These are phyloP conservation scores for Acipenser oxyrinchus DNA, from an alignment of 2,797 vertebrate genomes.

Conservation along the genomic window DNA sequence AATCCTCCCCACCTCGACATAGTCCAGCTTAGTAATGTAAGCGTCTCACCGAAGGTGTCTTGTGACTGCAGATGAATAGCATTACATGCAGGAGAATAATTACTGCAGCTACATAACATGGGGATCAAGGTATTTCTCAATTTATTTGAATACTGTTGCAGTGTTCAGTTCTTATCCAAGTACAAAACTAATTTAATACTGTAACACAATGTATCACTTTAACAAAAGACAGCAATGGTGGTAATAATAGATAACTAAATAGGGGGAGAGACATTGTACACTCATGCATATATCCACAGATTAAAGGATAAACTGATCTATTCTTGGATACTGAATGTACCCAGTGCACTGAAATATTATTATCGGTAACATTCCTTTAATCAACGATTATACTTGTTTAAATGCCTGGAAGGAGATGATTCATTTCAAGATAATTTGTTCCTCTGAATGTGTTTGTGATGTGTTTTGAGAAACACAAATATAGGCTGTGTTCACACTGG, in stretches of 20 bases:
- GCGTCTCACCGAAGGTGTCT: slow-evolving; percentile 31
- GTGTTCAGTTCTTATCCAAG: background rate
- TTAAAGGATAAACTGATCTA: too few relatives aligned
- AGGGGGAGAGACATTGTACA: too few relatives aligned
- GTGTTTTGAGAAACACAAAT: too few relatives aligned
- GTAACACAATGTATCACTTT: background rate
- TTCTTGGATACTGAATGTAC: too few relatives aligned
- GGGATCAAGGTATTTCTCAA: background rate
- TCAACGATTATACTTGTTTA: too few relatives aligned
- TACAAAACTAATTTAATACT: slow-evolving; percentile 3
- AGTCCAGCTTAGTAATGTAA: slow-evolving; percentile 35
- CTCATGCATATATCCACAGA: too few relatives aligned
- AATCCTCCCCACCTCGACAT: slow-evolving; percentile 13
- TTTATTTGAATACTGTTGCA: background rate
- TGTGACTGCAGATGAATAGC: slow-evolving; percentile 34
- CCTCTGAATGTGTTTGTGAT: too few relatives aligned
- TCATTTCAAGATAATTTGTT: too few relatives aligned
- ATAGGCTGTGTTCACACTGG: too few relatives aligned
- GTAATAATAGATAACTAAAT: background rate
- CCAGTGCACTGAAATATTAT: too few relatives aligned
- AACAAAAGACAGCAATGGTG: slow-evolving; percentile 3
- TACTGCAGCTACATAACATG: slow-evolving; percentile 20
- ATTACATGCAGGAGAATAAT: slow-evolving; percentile 37
- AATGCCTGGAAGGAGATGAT: too few relatives aligned
- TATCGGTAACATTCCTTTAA: too few relatives aligned